Evolutionary conservation across 2,797 vertebrate species (phyloP), one percentile per base, ranked within the genome.

Genomic region (Pogoniulus pusillus): DNA sequence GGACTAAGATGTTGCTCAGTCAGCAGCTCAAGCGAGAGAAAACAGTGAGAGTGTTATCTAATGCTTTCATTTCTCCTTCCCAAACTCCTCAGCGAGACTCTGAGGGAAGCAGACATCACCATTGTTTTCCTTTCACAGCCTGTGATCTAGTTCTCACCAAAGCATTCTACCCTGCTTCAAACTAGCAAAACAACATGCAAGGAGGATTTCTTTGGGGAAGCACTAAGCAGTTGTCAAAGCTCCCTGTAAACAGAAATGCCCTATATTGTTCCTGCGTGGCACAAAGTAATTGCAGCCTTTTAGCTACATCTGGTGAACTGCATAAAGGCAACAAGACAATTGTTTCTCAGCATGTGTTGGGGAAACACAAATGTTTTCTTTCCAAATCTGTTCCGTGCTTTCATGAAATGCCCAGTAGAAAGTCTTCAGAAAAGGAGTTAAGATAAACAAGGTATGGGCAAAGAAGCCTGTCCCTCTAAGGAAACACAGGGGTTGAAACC

Each of bases 241-340:
- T 18, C 2, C 8, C 29, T 18, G 0, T 62, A 26, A 82, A 23
- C 17, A 41, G 23, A 58, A 4, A 1, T 7, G 23, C 3, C 76
- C 57, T 55, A 5, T 53, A 12, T 34, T n/a, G 18, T 22, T 71
- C 27, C 24, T 63, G 32, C 11, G 18, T 60, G 24, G 39, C 27
- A 51, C 12, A 30, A 22, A 0, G 3, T 17, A 83, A 45, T 35
- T 27, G 20, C 54, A 85, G 34, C 4, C 9, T 70, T 84, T 66
- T 51, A 39, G 43, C 24, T 39, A 1, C 3, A 8, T 10, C 57
- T 22, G 12, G 5, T 57, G 26, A 85, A 20, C 51, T 60, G 24
- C 24, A 18, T 22, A 65, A 63, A 35, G 14, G 4, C 16, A 66
- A 12, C 23, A 51, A 19, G 4, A 35, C 32, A 43, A 14, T 1